A percentile compares a stretch with the other conserved stretches of the same genome.
phyloP scores from a whole-genome alignment of 2,113 vertebrate genomes.

The Dipodomys stephensi region DNA sequence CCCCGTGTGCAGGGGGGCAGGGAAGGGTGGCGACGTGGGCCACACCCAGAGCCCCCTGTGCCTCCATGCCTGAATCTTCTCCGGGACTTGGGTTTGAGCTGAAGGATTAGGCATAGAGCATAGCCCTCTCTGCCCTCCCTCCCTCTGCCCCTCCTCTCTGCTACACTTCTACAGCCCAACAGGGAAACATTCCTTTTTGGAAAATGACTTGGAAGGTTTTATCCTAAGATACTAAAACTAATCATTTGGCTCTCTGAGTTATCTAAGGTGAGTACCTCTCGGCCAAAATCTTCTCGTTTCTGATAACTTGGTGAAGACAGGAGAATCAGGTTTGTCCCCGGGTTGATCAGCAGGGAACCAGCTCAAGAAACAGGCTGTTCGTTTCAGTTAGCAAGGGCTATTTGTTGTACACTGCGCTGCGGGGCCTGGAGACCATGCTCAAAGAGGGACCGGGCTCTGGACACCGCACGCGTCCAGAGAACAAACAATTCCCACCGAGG shows the following conservation, averaged over 20 bases:
- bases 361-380: not conserved
- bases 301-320: not conserved
- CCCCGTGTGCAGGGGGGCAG: not conserved
- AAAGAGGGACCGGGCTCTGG: fast-evolving
- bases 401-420: fast-evolving
- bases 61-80: no score
- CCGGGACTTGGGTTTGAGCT: not conserved
- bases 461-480: not conserved
- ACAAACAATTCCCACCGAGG: not conserved
- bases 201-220: not conserved
- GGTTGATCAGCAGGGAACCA: fast-evolving
- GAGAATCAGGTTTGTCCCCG: no score
- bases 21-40: not conserved
- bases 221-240: not conserved
- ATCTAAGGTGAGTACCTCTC: no score
- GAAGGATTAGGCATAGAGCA: not conserved
- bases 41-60: no score
- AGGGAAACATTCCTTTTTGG: not conserved
- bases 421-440: fast-evolving
- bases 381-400: not conserved
- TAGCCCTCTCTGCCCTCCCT: not conserved
- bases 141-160: no score
- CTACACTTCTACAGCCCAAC: not conserved
- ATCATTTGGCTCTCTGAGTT: no score
- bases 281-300: no score